These are phyloP conservation scores for Megaceryle alcyon DNA, from an alignment of 2,797 vertebrate genomes.

Conservation along the genomic window DNA sequence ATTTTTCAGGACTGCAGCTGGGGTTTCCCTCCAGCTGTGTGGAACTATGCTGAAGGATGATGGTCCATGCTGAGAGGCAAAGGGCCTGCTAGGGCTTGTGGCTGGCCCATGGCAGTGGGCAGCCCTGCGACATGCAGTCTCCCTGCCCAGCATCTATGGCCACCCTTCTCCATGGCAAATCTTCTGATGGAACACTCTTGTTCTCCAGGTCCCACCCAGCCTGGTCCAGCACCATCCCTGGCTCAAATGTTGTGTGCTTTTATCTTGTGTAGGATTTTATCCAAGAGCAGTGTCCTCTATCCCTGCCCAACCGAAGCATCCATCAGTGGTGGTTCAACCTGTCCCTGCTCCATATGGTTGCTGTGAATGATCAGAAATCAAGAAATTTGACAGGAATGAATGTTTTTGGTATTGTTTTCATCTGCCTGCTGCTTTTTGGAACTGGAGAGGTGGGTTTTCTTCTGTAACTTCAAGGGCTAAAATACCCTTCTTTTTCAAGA, in stretches of 20 bases:
- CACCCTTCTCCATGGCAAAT: background rate
- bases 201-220: background rate
- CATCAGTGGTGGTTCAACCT: background rate
- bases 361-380: background rate
- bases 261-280: background rate
- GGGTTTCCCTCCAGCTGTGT: conserved; percentile 77
- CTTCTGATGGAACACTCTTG: background rate
- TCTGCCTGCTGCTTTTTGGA: background rate
- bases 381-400: background rate
- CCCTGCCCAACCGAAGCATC: background rate
- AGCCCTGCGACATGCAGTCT: background rate
- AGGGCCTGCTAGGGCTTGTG: background rate
- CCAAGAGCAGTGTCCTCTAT: background rate
- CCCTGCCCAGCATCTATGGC: background rate
- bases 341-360: rapidly evolving
- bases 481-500: background rate
- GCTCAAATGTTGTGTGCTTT: rapidly evolving
- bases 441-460: rapidly evolving
- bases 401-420: background rate
- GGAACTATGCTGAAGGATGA: conserved; percentile 65
- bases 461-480: background rate
- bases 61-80: background rate
- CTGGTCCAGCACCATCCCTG: background rate
- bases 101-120: background rate
- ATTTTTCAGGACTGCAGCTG: conserved; percentile 78